Percentiles rank a stretch among this genome's conserved stretches.
phyloP scores from a whole-genome alignment of 2,113 vertebrate genomes.

The Nothocercus nigrocapillus region DNA sequence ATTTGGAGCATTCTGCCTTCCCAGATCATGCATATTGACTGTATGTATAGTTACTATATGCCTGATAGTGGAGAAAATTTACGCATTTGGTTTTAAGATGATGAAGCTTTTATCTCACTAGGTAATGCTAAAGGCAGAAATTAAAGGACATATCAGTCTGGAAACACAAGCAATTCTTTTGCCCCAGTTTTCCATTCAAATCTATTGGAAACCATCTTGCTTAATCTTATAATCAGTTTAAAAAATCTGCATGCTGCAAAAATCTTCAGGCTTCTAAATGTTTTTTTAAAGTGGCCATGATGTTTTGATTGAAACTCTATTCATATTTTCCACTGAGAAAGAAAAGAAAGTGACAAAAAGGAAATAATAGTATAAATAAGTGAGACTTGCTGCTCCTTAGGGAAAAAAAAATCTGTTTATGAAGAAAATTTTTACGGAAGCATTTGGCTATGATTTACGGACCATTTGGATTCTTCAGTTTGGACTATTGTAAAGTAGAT shows the following conservation, averaged over 20 bases:
- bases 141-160: neutral
- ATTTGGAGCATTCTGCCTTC: neutral
- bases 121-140: conserved; percentile 1
- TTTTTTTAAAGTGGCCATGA: neutral
- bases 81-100: neutral
- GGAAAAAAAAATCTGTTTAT: neutral
- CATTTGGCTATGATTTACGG: neutral
- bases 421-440: neutral
- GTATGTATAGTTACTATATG: neutral
- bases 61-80: neutral
- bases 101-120: neutral
- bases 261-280: neutral
- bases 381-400: neutral
- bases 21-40: neutral
- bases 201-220: neutral
- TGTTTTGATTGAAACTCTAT: neutral
- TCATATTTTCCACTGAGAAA: neutral
- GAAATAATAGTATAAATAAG: neutral
- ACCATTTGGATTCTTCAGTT: neutral
- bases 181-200: neutral
- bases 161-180: neutral
- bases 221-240: conserved; percentile 27
- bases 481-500: neutral
- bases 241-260: neutral
- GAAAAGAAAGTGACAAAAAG: neutral